Evolutionary conservation across 92 coral and sea anemone genomes (phyloP).

Genomic region (Blastomussa wellsi): DNA sequence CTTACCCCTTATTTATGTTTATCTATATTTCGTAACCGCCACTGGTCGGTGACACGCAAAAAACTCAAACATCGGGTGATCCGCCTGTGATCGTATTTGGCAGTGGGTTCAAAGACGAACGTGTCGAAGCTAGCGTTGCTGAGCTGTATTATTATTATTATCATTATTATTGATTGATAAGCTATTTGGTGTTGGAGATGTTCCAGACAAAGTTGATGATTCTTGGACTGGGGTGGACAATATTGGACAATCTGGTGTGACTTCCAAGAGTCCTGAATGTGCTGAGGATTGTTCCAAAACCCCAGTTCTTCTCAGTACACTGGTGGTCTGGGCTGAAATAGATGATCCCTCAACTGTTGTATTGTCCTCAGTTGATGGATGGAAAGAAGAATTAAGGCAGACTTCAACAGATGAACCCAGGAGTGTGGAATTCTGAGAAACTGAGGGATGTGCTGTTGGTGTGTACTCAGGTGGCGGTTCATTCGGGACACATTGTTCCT

Average conservation of each 20-base stretch:
- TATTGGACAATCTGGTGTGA: slow-evolving; percentile 3
- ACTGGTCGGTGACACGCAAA: no score
- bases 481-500: background rate
- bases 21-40: no score
- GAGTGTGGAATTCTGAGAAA: slow-evolving; percentile 12
- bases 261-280: background rate
- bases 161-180: no score
- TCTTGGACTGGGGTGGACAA: background rate
- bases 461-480: slow-evolving; percentile 57
- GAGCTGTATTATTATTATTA: no score
- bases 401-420: slow-evolving; percentile 9
- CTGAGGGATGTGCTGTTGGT: slow-evolving; percentile 2
- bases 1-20: no score
- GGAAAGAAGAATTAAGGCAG: background rate
- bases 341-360: background rate
- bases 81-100: no score
- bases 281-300: background rate
- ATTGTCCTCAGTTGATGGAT: background rate
- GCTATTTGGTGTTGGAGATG: background rate
- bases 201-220: background rate
- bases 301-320: background rate
- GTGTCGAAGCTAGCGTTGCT: background rate
- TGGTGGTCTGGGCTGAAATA: background rate
- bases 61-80: no score
- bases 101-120: background rate